Base-by-base conservation (phyloP, 1,140 invertebrate species). In the Trissolcus basalis region DNA sequence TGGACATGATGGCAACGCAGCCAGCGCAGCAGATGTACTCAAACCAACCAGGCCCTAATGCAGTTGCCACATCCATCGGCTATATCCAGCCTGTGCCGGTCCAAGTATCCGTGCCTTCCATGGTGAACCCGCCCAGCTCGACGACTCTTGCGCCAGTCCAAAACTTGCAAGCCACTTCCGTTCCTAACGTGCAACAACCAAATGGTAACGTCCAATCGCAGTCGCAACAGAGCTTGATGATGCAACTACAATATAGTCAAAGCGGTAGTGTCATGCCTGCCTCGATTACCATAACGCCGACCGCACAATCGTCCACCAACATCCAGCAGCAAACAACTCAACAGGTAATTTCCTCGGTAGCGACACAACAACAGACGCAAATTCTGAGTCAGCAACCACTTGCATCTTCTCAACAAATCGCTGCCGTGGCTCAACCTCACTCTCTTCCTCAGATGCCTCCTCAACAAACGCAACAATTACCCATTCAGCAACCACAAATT, bases 321-420 rank as follows among this genome's bases (percentile, higher is more conserved):
- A 56, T 82, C 12, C 84, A 83, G 41, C 78, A 74, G 41, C 78
- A 79, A 68, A 82, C 88, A 75, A 69, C 33, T 74, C 88, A 78
- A 85, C 88, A 68, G 86, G 88, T 54, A n/a, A n/a, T n/a, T n/a
- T n/a, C n/a, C n/a, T n/a, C 86, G 89, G 19, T 85, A 74, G 77
- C 83, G 49, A 11, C 70, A 59, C 19, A 27, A 67, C n/a, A n/a
- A n/a, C n/a, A n/a, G n/a, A n/a, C 33, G 45, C 48, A 51, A 43
- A 11, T 39, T 10, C 7, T 43, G 5, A 43, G 1, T 11, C 68
- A 70, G 32, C 80, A 88, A 78, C 84, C 87, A 64, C 85, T 80
- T 80, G 15, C 77, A 63, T n/a, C n/a, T n/a, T n/a, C n/a, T n/a
- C 60, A 51, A 11, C 55, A 48, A 33, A 49, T 45, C 0, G n/a